Conservation (phyloP, 2,797 vertebrate species). For the Sus cebifrons region DNA sequence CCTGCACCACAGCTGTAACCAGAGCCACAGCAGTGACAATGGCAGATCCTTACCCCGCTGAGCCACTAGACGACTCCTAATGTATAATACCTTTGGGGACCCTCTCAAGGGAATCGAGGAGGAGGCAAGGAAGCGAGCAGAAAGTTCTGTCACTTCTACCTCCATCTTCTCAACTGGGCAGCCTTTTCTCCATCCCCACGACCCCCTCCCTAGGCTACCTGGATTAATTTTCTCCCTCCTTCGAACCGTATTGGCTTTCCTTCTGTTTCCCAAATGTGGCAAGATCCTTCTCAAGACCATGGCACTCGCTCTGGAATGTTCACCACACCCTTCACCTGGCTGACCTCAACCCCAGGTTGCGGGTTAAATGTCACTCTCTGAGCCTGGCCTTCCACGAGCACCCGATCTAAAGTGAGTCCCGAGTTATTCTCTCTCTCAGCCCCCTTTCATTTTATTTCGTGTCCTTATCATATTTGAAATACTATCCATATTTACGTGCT, state of each 20-base stretch:
- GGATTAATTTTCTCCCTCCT: background rate
- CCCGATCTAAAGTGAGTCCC: no score
- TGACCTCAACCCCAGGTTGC: background rate
- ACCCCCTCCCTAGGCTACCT: background rate
- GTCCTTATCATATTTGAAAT: background rate
- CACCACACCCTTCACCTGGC: background rate
- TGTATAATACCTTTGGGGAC: background rate
- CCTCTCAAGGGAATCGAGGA: background rate
- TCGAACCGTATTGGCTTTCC: background rate
- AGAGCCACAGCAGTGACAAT: no score
- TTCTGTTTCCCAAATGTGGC: background rate
- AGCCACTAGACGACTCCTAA: no score
- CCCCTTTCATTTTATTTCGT: background rate
- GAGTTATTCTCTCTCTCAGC: background rate
- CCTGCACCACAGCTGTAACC: no score
- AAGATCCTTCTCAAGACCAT: background rate
- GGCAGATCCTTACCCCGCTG: no score
- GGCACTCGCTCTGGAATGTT: background rate
- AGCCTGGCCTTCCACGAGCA: background rate
- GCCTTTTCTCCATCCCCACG: background rate
- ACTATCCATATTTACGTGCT: background rate
- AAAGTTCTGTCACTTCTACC: background rate
- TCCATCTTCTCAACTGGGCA: background rate
- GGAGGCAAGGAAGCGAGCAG: background rate
- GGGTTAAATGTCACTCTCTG: background rate